These are phyloP conservation scores for Hypsibius dujardini DNA, from an alignment of 1,140 invertebrate genomes.

Conservation along the genomic window DNA sequence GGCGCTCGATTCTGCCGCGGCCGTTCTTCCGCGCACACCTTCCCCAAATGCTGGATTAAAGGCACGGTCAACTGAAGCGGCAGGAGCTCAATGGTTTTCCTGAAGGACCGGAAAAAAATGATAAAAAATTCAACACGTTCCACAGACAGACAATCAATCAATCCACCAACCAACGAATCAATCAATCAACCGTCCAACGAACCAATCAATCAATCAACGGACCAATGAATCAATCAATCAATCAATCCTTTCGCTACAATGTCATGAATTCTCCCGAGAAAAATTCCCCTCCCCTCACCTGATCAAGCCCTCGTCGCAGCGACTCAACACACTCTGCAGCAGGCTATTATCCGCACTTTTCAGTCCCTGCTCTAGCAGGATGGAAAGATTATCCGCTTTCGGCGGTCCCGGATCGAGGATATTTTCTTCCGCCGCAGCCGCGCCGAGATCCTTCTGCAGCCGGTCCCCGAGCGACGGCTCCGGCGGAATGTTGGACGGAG, in stretches of 20 bases:
- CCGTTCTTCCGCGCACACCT: constrained; percentile 13
- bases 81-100: constrained; percentile 3
- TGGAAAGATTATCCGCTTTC: not conserved
- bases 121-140: too few species aligned
- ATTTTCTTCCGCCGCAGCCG: not conserved
- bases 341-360: not conserved
- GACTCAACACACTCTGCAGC: not conserved
- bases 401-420: not conserved
- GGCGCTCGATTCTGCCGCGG: not conserved
- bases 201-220: too few species aligned
- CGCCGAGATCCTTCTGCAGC: not conserved
- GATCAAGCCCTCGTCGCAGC: not conserved
- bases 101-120: too few species aligned
- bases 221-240: too few species aligned
- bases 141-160: too few species aligned
- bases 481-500: not conserved
- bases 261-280: too few species aligned
- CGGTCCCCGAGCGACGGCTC: constrained; percentile 8
- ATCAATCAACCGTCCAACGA: too few species aligned
- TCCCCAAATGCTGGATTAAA: constrained; percentile 10
- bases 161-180: too few species aligned
- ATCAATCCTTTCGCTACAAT: too few species aligned
- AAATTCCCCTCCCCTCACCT: too few species aligned
- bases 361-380: constrained; percentile 10
- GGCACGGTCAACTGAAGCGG: not conserved